Evolutionary conservation across 2,888 invertebrate genomes (phyloP), one percentile per base, ranked within the genome.

Genomic region (Callimorpha dominula): DNA sequence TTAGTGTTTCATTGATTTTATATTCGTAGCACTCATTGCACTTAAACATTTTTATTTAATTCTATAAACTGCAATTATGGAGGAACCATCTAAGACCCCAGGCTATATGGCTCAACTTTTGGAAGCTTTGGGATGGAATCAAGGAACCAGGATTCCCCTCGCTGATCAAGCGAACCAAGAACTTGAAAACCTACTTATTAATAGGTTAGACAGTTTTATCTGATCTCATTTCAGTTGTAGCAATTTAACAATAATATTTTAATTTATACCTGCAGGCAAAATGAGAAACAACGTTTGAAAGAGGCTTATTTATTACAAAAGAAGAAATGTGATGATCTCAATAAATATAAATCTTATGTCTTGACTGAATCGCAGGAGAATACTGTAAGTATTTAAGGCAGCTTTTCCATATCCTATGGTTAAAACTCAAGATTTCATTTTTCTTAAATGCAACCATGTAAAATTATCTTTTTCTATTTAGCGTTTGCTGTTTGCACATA

Each of bases 61-160:
- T 71, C 71, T 67, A 42, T 66, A 70, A 71, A 31, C 31, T 72
- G 71, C 46, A 68, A 84, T 52, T 65, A 94, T 94, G 95, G 82
- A 83, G 72, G 91, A 88, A 73, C 76, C 82, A 68, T 81, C 76
- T 42, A 87, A 88, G 73, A 87, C 93, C 81, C 93, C 94, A 4
- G 87, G 89, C 62, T 95, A 96, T 81, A 96, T 97, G 87, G 96
- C 96, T 63, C 96, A 97, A 82, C 94, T 98, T 73, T 91, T 98
- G 74, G 96, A 96, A 80, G 96, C 97, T 81, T 94, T 98, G 74
- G 98, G 98, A 4, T 98, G 97, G 97, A 96, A 96, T 72, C 97
- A 97, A 85, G 98, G 98, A 9, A 97, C 97, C 75, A 97, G 97
- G 86, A 96, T 98, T 82, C 98, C 98, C 5, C 96, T 98, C 77